These are phyloP conservation scores for Chrysolophus pictus DNA, from an alignment of 2,797 vertebrate genomes.

Conservation along the genomic window DNA sequence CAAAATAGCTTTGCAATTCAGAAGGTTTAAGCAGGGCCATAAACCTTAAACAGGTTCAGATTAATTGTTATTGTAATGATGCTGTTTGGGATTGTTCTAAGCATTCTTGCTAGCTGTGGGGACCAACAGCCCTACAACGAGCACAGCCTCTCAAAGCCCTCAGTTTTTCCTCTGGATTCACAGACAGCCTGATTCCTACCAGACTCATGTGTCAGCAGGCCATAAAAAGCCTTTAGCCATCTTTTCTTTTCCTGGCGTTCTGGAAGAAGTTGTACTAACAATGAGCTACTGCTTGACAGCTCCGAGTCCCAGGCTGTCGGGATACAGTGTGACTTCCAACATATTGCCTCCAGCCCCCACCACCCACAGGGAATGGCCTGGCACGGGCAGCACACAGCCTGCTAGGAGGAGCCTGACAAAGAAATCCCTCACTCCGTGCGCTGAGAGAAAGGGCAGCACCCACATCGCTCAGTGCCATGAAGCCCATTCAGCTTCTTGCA, in stretches of 20 bases:
- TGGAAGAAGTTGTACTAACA: constrained; percentile 69
- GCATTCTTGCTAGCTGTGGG: background rate
- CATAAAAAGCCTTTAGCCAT: constrained; percentile 43
- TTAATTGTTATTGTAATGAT: too few species aligned
- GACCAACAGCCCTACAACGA: background rate
- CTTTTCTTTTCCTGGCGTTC: constrained; percentile 43
- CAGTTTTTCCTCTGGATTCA: background rate
- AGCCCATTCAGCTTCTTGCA: background rate
- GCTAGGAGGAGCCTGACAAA: constrained; percentile 45
- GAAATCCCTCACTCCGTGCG: background rate
- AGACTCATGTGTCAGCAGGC: constrained; percentile 42
- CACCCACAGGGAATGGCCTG: constrained; percentile 64
- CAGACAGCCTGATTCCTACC: constrained; percentile 18
- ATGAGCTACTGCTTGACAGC: constrained; percentile 66
- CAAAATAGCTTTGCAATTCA: too few species aligned
- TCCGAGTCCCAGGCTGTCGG: constrained; percentile 63
- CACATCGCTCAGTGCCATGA: background rate
- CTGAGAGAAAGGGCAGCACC: constrained; percentile 32
- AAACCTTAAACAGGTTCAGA: too few species aligned
- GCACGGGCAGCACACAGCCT: constrained; percentile 56
- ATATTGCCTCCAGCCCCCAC: constrained; percentile 66
- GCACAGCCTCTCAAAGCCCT: background rate
- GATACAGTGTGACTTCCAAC: constrained; percentile 68
- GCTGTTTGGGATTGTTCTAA: too few species aligned
- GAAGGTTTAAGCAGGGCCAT: too few species aligned